Conservation (phyloP, 1,140 invertebrate species). For the Drosophila tristis region DNA sequence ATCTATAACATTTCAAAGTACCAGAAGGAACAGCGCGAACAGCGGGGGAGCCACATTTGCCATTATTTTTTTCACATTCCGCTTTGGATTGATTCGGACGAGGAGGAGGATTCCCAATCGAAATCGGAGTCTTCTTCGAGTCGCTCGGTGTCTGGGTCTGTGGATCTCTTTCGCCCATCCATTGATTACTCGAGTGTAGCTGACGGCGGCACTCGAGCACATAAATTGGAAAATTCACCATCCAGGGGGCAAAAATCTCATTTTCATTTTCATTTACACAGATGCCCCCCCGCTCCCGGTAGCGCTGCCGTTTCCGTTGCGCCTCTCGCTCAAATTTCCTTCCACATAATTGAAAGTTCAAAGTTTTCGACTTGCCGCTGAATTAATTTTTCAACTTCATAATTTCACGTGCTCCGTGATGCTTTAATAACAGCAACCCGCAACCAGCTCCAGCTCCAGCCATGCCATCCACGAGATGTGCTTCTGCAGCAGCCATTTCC, state of each 20-base stretch:
- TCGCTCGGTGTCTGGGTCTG: too few species aligned
- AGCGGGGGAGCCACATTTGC: conserved; percentile 45
- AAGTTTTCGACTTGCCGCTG: conserved; percentile 78
- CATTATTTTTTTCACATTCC: conserved; percentile 69
- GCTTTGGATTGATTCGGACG: conserved; percentile 38
- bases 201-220: conserved; percentile 76
- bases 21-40: conserved; percentile 9
- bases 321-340: background rate
- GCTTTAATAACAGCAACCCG: conserved; percentile 63
- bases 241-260: conserved; percentile 47
- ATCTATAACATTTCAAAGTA: conserved; percentile 61
- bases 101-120: background rate
- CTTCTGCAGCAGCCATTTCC: background rate
- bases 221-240: conserved; percentile 75
- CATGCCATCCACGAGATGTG: conserved; percentile 3
- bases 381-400: conserved; percentile 82
- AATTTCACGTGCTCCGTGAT: conserved; percentile 71
- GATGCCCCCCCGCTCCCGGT: background rate
- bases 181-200: conserved; percentile 77
- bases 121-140: too few species aligned
- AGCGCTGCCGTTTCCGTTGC: too few species aligned
- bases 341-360: conserved; percentile 79
- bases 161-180: conserved; percentile 29
- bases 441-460: background rate
- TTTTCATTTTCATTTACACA: conserved; percentile 60